Conservation (phyloP, 2,888 invertebrate genomes). For the Troides oblongomaculatus region DNA sequence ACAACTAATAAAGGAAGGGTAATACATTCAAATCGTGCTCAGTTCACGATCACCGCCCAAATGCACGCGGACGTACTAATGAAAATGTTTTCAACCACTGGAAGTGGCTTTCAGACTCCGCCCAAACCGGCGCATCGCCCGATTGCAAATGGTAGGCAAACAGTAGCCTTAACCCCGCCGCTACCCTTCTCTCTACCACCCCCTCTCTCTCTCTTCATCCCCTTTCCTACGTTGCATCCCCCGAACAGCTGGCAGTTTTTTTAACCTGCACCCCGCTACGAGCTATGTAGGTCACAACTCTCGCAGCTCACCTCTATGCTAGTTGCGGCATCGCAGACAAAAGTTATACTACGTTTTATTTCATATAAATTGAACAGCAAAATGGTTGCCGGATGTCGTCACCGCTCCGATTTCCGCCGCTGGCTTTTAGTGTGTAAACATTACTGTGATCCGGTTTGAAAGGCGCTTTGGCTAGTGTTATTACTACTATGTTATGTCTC, state of each 20-base stretch:
- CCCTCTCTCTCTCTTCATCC: no score
- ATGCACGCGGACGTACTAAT: background rate
- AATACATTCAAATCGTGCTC: background rate
- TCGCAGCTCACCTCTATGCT: constrained; percentile 1
- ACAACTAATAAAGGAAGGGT: background rate
- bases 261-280: constrained; percentile 12
- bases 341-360: background rate
- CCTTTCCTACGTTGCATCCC: no score
- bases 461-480: no score
- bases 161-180: constrained; percentile 1
- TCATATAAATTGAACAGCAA: background rate
- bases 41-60: background rate
- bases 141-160: constrained; percentile 16
- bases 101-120: background rate
- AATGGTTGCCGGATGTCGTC: no score
- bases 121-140: background rate
- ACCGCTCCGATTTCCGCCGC: no score
- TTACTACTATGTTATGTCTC: background rate
- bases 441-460: no score
- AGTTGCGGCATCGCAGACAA: constrained; percentile 3
- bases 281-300: constrained; percentile 17
- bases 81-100: no score
- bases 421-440: background rate
- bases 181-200: no score
- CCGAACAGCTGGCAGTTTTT: constrained; percentile 11